These are phyloP conservation scores for Drosophila triauraria DNA, from an alignment of 1,140 invertebrate genomes.

Conservation along the genomic window DNA sequence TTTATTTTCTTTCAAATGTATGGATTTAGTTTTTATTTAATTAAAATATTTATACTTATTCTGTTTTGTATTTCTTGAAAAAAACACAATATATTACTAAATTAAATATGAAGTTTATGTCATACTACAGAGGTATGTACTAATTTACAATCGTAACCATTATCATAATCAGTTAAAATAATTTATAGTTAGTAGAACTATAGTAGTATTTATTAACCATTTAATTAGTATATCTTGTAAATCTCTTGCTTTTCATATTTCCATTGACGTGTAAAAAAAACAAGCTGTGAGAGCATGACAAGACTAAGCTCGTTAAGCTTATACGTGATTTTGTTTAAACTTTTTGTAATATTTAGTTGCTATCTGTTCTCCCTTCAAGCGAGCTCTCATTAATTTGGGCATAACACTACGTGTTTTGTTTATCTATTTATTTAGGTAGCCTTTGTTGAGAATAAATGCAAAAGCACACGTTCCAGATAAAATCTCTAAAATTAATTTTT, in stretches of 20 bases:
- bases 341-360: neutral
- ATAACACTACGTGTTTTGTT: neutral
- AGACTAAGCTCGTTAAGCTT: neutral
- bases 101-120: no score
- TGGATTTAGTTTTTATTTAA: no score
- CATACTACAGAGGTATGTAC: no score
- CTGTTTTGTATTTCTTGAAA: neutral
- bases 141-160: neutral
- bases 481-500: neutral
- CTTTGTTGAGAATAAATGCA: no score
- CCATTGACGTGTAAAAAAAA: neutral
- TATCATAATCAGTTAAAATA: neutral
- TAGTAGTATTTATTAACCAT: neutral
- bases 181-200: neutral
- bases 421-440: neutral
- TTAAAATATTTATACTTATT: neutral
- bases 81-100: neutral
- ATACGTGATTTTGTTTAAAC: neutral
- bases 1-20: no score
- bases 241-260: neutral
- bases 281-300: neutral
- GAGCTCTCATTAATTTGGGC: neutral
- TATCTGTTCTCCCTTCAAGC: neutral
- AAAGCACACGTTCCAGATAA: no score
- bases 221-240: neutral